Conservation (phyloP, 2,113 vertebrate genomes). For the Fregetta grallaria region DNA sequence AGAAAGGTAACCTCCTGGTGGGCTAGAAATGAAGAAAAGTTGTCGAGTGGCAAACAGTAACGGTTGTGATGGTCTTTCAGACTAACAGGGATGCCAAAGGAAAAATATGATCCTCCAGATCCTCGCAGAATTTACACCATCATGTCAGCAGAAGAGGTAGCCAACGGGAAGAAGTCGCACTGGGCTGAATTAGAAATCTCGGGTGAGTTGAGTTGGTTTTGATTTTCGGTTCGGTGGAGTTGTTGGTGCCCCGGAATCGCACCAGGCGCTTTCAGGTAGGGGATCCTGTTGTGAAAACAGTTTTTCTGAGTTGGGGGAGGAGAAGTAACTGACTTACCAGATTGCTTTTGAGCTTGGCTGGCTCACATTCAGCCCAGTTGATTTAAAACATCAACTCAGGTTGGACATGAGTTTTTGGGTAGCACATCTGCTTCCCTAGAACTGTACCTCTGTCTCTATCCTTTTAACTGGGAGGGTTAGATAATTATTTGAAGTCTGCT, state of each 20-base stretch:
- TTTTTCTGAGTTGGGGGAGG: background rate
- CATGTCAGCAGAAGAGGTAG: conserved; percentile 97
- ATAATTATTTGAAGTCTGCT: background rate
- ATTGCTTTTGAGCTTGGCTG: background rate
- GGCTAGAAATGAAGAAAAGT: background rate
- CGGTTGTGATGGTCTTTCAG: conserved; percentile 67
- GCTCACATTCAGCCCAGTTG: background rate
- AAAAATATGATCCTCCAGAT: conserved; percentile 99
- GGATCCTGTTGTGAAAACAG: too few species aligned
- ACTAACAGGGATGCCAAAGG: conserved; percentile 99
- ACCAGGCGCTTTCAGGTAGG: background rate
- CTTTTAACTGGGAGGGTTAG: background rate
- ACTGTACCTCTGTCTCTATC: background rate
- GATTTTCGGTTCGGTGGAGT: accelerated
- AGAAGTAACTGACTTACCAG: background rate
- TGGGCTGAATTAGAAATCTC: conserved; percentile 98
- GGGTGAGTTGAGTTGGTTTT: conserved; percentile 75
- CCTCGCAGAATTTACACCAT: conserved; percentile 98
- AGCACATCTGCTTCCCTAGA: background rate
- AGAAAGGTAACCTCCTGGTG: background rate
- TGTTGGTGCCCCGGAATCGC: accelerated
- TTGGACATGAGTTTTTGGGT: background rate
- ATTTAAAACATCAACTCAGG: background rate
- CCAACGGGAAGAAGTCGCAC: conserved; percentile 95
- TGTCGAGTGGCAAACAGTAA: background rate